These are phyloP conservation scores for Halichondria panicea DNA, from an alignment of 37 sponge, comb jelly and placozoan species.

Conservation along the genomic window DNA sequence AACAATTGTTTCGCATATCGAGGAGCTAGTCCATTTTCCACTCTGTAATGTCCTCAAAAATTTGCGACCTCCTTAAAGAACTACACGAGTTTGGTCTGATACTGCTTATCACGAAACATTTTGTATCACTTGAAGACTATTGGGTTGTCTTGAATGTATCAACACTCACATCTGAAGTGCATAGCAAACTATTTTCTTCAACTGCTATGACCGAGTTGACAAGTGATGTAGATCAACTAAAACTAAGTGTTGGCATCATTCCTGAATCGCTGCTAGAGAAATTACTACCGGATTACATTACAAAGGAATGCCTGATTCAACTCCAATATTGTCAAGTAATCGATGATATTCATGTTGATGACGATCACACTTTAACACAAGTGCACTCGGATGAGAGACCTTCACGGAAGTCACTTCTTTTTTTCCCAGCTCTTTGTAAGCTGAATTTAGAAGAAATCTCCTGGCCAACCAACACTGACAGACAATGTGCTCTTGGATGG, in stretches of 20 bases:
- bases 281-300: background rate
- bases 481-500: background rate
- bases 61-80: background rate
- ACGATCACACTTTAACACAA: background rate
- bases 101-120: background rate
- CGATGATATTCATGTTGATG: background rate
- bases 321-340: background rate
- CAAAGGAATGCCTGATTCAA: background rate
- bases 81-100: background rate
- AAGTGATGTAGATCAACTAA: background rate
- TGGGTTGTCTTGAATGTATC: background rate
- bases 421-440: background rate
- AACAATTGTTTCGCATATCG: background rate
- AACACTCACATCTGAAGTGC: background rate
- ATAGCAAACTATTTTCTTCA: background rate
- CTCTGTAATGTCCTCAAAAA: background rate
- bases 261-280: background rate
- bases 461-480: background rate
- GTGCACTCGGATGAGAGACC: background rate
- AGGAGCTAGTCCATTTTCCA: background rate
- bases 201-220: background rate
- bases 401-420: background rate
- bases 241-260: background rate
- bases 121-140: background rate
- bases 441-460: background rate